Percentiles rank a stretch among this genome's conserved stretches.
Evolutionary conservation across 2,797 vertebrate genomes (phyloP).

Genomic region (Takifugu ocellatus): DNA sequence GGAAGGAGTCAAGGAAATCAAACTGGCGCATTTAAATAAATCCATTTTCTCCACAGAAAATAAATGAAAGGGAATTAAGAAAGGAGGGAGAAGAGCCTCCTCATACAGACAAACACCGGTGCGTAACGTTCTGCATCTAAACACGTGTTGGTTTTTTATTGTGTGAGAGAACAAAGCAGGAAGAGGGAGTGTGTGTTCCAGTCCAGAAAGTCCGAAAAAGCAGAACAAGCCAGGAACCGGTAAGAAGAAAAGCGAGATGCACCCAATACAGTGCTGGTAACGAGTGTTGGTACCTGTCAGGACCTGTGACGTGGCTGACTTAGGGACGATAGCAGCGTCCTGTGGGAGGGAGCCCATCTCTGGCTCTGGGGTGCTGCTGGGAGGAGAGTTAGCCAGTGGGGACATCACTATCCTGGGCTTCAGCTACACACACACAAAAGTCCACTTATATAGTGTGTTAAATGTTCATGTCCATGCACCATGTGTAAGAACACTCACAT

Average conservation of each 20-base stretch:
- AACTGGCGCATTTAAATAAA: too few relatives aligned
- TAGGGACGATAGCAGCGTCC: constrained; percentile 90
- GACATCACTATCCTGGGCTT: constrained; percentile 89
- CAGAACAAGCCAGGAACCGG: constrained; percentile 2
- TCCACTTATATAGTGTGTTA: neutral
- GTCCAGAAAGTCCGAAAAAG: constrained; percentile 8
- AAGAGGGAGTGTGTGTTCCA: constrained; percentile 11
- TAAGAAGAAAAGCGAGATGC: neutral
- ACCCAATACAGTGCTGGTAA: too few relatives aligned
- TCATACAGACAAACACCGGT: constrained; percentile 11
- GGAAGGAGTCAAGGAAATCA: neutral
- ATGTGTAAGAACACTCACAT: neutral
- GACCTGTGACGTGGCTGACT: constrained; percentile 83
- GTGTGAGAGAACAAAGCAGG: constrained; percentile 19
- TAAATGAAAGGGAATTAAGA: constrained; percentile 19
- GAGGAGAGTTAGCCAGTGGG: constrained; percentile 85
- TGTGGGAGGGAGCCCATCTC: constrained; percentile 92
- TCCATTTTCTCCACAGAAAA: constrained; percentile 10
- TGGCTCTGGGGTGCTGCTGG: constrained; percentile 87
- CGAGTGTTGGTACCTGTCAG: constrained; percentile 49
- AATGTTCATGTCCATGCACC: too few relatives aligned
- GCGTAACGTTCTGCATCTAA: constrained; percentile 25
- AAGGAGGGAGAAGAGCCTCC: constrained; percentile 4
- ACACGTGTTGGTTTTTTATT: neutral
- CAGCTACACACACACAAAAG: constrained; percentile 71